Base-by-base conservation (phyloP, 2,888 invertebrate species). In the Hoplodrina ambigua region DNA sequence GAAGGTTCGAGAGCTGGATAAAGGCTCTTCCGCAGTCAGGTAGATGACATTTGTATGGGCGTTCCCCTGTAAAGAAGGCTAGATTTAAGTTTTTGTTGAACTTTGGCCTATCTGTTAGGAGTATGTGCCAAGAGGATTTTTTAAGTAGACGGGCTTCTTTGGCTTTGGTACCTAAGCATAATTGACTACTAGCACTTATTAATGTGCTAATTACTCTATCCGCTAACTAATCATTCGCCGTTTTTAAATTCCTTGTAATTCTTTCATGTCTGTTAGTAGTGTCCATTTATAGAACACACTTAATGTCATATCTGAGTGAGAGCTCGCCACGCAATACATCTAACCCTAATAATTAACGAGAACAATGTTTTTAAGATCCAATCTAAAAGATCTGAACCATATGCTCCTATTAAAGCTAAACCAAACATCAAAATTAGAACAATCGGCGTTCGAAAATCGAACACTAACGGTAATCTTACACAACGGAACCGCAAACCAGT, bases 11-110 rank as follows among this genome's bases (percentile, higher is more conserved):
- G 86, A 99, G 97, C 96, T 99, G 99, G 92, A 99, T 99, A 96
- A 99, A 99, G 81, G 99, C 99, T 86, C 99, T 97, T 65, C 99
- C 99, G 93, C 99, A 99, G 90, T 99, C 99, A 69, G 99, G 98
- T 86, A 99, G 97, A 94, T 99, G 99, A 94, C 99, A 99, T 96
- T 99, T 98, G 97, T 99, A 99, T 59, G 99, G 99, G 85, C 99
- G 97, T 96, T 99, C 99, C 88, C 99, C 99, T 99, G 96, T 55
- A 65, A 96, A 96, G 85, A 82, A 90, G 81, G 62, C 72, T 91
- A 89, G 79, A 87, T 88, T 75, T 64, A 58, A 81, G 78, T 63
- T 76, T 80, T 75, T 75, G 69, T 70, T 78, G 75, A 61, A 80
- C 53, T 80, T 60, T 69, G 15, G 30, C 10, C 50, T 52, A 41